These are phyloP conservation scores for Stegophylla sp. DNA, from an alignment of 2,888 invertebrate species.

Conservation along the genomic window DNA sequence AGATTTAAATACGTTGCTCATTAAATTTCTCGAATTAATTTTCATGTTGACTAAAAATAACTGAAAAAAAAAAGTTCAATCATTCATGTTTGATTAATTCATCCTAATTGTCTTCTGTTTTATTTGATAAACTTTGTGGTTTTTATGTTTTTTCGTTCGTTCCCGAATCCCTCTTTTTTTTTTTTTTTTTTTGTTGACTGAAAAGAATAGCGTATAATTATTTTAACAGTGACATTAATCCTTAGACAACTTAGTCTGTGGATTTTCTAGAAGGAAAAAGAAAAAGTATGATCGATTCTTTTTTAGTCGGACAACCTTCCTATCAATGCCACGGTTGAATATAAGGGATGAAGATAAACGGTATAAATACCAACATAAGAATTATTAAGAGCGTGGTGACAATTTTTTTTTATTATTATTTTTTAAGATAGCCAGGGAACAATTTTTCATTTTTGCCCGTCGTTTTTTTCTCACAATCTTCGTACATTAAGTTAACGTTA, in stretches of 20 bases:
- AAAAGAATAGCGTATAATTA: slow-evolving; percentile 42
- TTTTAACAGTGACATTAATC: slow-evolving; percentile 48
- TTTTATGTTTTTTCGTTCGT: slow-evolving; percentile 21
- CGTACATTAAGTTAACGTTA: no score
- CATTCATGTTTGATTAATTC: slow-evolving; percentile 53
- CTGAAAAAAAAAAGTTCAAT: slow-evolving; percentile 32
- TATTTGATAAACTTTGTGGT: slow-evolving; percentile 48
- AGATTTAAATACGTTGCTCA: neutral
- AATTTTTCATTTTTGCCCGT: slow-evolving; percentile 19
- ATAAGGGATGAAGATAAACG: slow-evolving; percentile 12
- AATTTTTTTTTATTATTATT: neutral
- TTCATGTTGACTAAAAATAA: slow-evolving; percentile 19
- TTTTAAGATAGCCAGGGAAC: neutral
- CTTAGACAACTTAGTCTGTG: slow-evolving; percentile 21
- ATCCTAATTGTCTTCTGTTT: slow-evolving; percentile 26
- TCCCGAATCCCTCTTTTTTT: slow-evolving; percentile 10
- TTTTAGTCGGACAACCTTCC: neutral
- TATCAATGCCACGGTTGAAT: neutral
- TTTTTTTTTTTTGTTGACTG: slow-evolving; percentile 17
- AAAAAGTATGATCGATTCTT: slow-evolving; percentile 41
- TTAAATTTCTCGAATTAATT: slow-evolving; percentile 19
- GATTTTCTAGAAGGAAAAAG: slow-evolving; percentile 22
- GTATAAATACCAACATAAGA: neutral
- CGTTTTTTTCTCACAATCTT: neutral
- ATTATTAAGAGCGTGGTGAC: slow-evolving; percentile 6